Evolutionary conservation across 1,140 invertebrate genomes (phyloP).

Genomic region (Orchestia grillus): DNA sequence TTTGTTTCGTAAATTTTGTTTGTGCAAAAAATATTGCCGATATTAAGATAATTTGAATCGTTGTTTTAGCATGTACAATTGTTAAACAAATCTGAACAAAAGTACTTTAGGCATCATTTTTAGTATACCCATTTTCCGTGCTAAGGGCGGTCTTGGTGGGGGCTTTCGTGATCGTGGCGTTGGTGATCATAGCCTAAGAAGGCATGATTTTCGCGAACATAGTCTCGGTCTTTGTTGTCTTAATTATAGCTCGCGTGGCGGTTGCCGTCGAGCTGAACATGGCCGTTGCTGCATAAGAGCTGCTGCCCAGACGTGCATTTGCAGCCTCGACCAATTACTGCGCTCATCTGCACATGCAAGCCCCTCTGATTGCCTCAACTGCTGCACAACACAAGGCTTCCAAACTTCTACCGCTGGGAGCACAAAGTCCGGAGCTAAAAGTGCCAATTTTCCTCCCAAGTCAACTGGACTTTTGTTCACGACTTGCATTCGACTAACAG

Average conservation of each 20-base stretch:
- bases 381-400: neutral
- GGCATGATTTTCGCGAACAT: too few species aligned
- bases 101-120: too few species aligned
- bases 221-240: neutral
- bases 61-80: too few species aligned
- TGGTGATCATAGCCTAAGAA: too few species aligned
- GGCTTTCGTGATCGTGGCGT: too few species aligned
- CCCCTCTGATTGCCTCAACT: neutral
- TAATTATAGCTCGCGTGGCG: neutral
- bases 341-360: neutral
- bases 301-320: neutral
- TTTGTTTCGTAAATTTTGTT: too few species aligned
- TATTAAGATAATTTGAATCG: too few species aligned
- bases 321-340: neutral
- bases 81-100: too few species aligned
- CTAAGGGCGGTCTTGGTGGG: too few species aligned
- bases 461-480: neutral
- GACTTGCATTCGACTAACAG: neutral
- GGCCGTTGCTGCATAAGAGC: neutral
- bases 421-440: neutral
- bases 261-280: neutral
- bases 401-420: neutral
- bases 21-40: too few species aligned
- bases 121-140: too few species aligned
- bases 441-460: neutral